A percentile compares a stretch with the other conserved stretches of the same genome.
Conservation (phyloP, 2,888 invertebrate species). For the Trichacis sp. region DNA sequence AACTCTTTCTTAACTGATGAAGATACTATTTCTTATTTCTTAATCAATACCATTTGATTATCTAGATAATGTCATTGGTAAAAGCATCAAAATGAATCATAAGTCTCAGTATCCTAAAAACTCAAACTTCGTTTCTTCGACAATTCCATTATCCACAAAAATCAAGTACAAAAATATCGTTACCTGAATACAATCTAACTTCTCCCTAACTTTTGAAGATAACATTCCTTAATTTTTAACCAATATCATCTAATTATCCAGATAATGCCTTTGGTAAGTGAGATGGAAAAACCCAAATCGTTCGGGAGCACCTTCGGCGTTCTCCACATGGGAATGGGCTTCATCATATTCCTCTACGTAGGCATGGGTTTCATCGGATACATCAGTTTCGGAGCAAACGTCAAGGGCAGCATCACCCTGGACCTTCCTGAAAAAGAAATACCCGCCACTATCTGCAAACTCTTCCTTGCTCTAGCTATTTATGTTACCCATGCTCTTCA, state of each 20-base stretch:
- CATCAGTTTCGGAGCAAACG: constrained; percentile 80
- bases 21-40: no score
- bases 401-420: constrained; percentile 87
- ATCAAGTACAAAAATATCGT: no score
- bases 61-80: no score
- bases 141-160: background rate
- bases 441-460: constrained; percentile 78
- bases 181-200: no score
- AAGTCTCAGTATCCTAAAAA: no score
- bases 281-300: constrained; percentile 88
- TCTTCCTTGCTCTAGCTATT: constrained; percentile 83
- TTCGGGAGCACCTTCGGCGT: constrained; percentile 88
- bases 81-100: no score
- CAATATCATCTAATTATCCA: constrained; percentile 64
- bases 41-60: no score
- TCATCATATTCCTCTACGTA: constrained; percentile 86
- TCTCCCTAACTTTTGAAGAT: no score
- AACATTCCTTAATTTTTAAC: no score
- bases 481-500: constrained; percentile 94
- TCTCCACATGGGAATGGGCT: constrained; percentile 85
- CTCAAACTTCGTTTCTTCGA: background rate
- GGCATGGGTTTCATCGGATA: constrained; percentile 93
- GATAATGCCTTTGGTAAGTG: constrained; percentile 94
- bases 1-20: no score
- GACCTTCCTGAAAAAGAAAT: constrained; percentile 79